phyloP scores from a whole-genome alignment of 2,113 vertebrate species.

The Glaucomys volans region DNA sequence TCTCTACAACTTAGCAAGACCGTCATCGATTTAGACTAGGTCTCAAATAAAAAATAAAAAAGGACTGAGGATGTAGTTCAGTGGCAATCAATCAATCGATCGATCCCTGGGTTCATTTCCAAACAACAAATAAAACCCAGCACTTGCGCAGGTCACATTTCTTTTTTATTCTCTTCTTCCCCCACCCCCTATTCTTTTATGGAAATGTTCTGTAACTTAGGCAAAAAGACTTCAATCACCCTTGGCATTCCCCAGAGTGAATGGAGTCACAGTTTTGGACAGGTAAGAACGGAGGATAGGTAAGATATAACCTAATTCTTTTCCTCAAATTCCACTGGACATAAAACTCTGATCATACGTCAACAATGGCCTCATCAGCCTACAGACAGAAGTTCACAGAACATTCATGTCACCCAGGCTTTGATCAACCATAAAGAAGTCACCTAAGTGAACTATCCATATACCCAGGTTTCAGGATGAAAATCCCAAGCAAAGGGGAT shows the following conservation, averaged over 20 bases:
- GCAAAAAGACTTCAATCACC: background rate
- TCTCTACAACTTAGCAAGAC: too few relatives aligned
- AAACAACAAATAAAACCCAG: background rate
- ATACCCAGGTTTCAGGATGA: background rate
- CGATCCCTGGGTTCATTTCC: too few relatives aligned
- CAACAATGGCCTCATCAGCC: background rate
- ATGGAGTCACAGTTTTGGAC: background rate
- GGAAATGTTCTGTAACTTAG: background rate
- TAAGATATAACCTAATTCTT: background rate
- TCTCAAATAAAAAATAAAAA: too few relatives aligned
- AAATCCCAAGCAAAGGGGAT: background rate
- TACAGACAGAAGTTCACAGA: background rate
- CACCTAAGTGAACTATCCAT: background rate
- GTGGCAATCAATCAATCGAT: too few relatives aligned
- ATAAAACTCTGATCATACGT: background rate
- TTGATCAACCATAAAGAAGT: background rate
- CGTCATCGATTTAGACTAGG: too few relatives aligned
- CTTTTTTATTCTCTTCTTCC: background rate
- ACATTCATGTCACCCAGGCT: background rate
- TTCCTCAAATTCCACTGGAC: slow-evolving; percentile 20
- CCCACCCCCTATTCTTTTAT: background rate
- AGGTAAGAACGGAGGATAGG: background rate
- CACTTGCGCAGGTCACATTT: background rate
- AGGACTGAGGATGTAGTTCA: too few relatives aligned
- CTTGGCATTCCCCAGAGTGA: background rate